Percentiles rank a stretch among this genome's conserved stretches.
Evolutionary conservation across 2,113 vertebrate species (phyloP).

Genomic region (Cavia porcellus): DNA sequence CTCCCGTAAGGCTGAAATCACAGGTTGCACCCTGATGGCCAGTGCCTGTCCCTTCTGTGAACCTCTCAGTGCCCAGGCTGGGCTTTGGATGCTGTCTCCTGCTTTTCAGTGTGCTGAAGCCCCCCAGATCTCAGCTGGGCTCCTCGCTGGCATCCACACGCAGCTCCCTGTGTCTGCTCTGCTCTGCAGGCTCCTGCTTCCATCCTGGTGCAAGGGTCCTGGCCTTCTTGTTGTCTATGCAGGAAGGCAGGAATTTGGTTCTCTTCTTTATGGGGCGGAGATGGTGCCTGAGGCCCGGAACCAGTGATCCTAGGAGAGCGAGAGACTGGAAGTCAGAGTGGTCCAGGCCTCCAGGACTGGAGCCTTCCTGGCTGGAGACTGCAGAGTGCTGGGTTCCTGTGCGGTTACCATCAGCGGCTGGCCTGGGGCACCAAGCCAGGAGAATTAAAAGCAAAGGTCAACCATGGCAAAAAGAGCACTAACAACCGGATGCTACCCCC

Average conservation of each 20-base stretch:
- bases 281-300: background rate
- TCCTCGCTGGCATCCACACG: background rate
- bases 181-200: too few relatives aligned
- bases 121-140: accelerated
- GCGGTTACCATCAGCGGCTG: background rate
- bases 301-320: background rate
- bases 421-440: background rate
- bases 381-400: background rate
- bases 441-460: background rate
- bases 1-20: too few relatives aligned
- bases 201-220: background rate
- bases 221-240: background rate
- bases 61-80: background rate
- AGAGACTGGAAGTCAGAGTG: too few relatives aligned
- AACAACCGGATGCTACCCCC: too few relatives aligned
- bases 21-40: too few relatives aligned
- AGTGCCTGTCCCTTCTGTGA: background rate
- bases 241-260: background rate
- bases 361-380: background rate
- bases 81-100: background rate
- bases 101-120: background rate
- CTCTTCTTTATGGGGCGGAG: background rate
- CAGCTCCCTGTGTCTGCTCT: background rate
- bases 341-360: accelerated
- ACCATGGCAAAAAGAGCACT: background rate